Percentiles rank a stretch among this genome's conserved stretches.
Evolutionary conservation across 2,888 invertebrate species (phyloP).

Genomic region (Dasypolia templi): DNA sequence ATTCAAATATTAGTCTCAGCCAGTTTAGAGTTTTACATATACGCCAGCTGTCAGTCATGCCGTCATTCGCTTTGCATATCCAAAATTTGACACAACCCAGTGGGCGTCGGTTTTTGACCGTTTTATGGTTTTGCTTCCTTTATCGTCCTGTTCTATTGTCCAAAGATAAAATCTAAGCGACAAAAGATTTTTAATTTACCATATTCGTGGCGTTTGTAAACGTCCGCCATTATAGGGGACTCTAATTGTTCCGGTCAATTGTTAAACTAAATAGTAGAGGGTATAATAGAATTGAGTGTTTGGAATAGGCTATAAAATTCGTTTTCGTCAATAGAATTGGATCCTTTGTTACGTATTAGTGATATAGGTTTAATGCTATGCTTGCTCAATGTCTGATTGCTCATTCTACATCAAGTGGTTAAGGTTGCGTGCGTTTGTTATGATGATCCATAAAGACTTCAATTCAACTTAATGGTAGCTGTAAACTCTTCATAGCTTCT

Average conservation of each 20-base stretch:
- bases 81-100: constrained; percentile 66
- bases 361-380: constrained; percentile 1
- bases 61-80: constrained; percentile 58
- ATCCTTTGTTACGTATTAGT: constrained; percentile 11
- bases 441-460: constrained; percentile 11
- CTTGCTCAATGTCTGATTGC: neutral
- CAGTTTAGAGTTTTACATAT: constrained; percentile 7
- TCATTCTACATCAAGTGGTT: neutral
- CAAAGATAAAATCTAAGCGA: constrained; percentile 68
- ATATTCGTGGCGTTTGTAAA: constrained; percentile 64
- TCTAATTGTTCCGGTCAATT: constrained; percentile 51
- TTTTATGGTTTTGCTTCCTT: constrained; percentile 74
- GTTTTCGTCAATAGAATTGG: constrained; percentile 12
- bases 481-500: constrained; percentile 30
- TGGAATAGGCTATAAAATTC: constrained; percentile 31
- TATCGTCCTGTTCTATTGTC: constrained; percentile 67
- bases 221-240: constrained; percentile 60
- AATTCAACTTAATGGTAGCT: constrained; percentile 7
- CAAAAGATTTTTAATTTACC: constrained; percentile 67
- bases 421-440: constrained; percentile 3
- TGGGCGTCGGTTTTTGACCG: constrained; percentile 71
- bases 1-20: constrained; percentile 15
- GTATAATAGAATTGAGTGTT: constrained; percentile 32
- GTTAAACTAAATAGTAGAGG: constrained; percentile 38
- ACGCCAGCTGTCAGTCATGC: constrained; percentile 33